Evolutionary conservation across 92 coral and sea anemone genomes (phyloP), one percentile per base, ranked within the genome.

Genomic region (Heteractis magnifica): DNA sequence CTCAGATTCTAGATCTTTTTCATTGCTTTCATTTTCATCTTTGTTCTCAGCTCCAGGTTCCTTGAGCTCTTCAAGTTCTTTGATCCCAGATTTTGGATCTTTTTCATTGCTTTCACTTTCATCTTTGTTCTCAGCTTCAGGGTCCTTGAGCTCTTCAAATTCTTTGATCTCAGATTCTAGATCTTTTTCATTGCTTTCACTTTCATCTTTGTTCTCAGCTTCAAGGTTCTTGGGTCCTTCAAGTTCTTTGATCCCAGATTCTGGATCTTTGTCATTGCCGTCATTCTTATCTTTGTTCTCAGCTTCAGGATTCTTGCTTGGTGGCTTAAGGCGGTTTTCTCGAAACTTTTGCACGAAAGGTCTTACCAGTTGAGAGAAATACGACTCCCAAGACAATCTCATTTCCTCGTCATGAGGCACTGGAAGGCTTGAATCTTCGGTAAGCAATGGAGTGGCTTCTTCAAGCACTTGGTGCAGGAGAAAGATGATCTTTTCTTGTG

Each of bases 391-490:
- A 12, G 68, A 52, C 19, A 71, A 58, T 16, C 89, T 86, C n/a
- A 62, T 51, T 11, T 71, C 51, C 44, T 65, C 83, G 26, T 75
- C 82, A 56, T 78, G 86, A 44, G 75, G 81, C n/a, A 64, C 8
- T 20, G 70, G 78, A 10, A 71, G 51, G 34, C 68, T 70, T 50
- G 51, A 49, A 49, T 76, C 86, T 12, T 87, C 79, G 8, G 89
- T 79, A 13, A 93, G 85, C 52, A 91, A 79, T 34, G 85, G 79
- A 34, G 88, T 59, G 49, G 85, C 79, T 81, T 88, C 79, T 15
- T 85, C 83, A 60, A 95, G 44, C 41, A 91, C 89, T 52, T 51
- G 81, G 79, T 95, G 98, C 79, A 95, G 62, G 85, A 88, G 80
- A 18, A 90, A 81, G 79, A 94, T 64, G 60, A 88, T 85, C 53